Base-by-base conservation (phyloP, 1,140 invertebrate species). In the Cydia amplana region DNA sequence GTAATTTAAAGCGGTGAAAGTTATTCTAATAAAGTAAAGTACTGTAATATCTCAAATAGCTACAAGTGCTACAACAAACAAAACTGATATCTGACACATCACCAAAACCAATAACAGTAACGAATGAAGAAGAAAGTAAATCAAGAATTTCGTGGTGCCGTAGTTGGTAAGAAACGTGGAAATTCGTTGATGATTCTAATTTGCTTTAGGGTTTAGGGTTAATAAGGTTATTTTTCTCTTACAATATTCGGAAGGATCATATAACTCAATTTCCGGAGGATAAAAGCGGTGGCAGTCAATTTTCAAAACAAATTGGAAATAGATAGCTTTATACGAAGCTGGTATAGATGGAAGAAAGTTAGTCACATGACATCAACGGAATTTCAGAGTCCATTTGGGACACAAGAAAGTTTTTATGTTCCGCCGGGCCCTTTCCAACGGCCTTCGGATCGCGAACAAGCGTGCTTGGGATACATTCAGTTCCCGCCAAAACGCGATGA, bases 401-500 rank as follows among this genome's bases (percentile, higher is more conserved):
- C 65, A 23, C 65, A 32, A 70, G 55, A 70, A 70, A 70, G 65
- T 70, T 70, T 40, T 70, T 4, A 70, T 70, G 65, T 43, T 70
- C n/a, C 65, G 65, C 65, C 64, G 36, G 65, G 43, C 65, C 65
- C 65, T 36, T 32, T 4, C 14, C 9, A 36, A 32, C 16, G 25
- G 25, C 28, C 64, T 32, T 60, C 28, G 7, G 65, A 14, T 20
- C 9, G 16, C 32, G 36, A 23, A 36, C 55, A 70, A 40, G 14
- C 65, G 65, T 40, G 32, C 16, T 70, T n/a, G 36, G 20, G 32
- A 40, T 70, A 40, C 65, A 70, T 36, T 36, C 32, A 6, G 28
- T 36, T 36, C 1, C 16, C 40, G 1, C 28, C 5, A 4, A 40
- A 67, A 40, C 25, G 28, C 16, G 25, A 70, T 36, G 65, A 70